Conservation (phyloP, 64 coral and sea anemone genomes). For the Orbicella faveolata region DNA sequence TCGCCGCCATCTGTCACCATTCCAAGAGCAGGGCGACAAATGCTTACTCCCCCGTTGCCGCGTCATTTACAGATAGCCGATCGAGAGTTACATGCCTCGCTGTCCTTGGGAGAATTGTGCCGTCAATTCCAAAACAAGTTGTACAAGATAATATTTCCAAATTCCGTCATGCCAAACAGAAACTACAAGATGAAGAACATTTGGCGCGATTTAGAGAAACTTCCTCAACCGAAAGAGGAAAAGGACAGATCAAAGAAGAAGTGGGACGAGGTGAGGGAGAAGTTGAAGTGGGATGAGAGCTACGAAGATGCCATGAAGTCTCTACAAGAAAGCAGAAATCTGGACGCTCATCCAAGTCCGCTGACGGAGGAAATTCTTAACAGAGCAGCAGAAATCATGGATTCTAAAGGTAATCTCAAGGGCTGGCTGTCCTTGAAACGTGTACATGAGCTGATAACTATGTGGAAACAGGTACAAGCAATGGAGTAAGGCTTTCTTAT, state of each 20-base stretch:
- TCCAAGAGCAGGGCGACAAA: neutral
- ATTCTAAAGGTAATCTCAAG: constrained; percentile 32
- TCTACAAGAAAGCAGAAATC: constrained; percentile 23
- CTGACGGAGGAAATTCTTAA: constrained; percentile 18
- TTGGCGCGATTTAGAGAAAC: constrained; percentile 2
- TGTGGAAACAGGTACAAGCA: constrained; percentile 10
- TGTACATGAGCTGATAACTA: constrained; percentile 11
- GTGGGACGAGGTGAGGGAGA: constrained; percentile 16
- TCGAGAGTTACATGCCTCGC: constrained; percentile 4
- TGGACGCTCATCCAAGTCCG: constrained; percentile 32
- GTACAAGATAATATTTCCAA: constrained; percentile 44
- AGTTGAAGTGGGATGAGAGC: constrained; percentile 27
- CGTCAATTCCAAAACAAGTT: constrained; percentile 31
- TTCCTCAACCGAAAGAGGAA: neutral
- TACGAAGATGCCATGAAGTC: constrained; percentile 42
- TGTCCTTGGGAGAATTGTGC: constrained; percentile 43
- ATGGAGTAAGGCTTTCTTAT: neutral
- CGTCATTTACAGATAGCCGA: neutral
- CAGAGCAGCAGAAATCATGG: constrained; percentile 24
- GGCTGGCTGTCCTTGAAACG: constrained; percentile 25
- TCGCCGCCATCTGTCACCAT: neutral
- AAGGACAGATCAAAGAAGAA: neutral
- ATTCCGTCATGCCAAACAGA: neutral
- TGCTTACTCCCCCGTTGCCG: neutral
- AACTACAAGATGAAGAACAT: constrained; percentile 45